Conservation (phyloP, 2,888 invertebrate species). For the Nomada hirtipes region DNA sequence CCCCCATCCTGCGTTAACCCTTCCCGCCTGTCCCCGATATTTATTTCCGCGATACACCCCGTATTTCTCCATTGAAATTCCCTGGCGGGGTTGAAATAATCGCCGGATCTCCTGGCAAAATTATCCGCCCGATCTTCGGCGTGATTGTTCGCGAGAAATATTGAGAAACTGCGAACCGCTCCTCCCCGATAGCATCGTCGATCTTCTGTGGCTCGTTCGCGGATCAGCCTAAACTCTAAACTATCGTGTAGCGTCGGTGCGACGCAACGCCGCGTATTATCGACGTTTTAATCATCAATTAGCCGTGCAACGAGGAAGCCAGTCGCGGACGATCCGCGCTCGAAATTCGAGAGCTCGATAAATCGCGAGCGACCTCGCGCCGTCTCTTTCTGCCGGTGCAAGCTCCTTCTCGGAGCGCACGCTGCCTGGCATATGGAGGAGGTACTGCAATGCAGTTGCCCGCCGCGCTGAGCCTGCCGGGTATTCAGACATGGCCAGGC, state of each 20-base stretch:
- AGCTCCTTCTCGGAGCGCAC: constrained; percentile 61
- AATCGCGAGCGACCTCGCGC: constrained; percentile 55
- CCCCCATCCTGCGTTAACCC: constrained; percentile 15
- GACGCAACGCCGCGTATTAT: background rate
- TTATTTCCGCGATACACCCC: too few species aligned
- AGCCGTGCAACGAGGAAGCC: constrained; percentile 6
- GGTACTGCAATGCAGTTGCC: constrained; percentile 82
- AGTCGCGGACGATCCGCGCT: constrained; percentile 24
- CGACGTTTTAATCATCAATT: constrained; percentile 43
- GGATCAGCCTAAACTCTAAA: too few species aligned
- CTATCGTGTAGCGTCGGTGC: background rate
- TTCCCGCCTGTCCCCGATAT: too few species aligned
- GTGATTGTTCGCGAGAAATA: too few species aligned
- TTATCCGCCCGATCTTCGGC: constrained; percentile 4
- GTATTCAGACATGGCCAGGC: constrained; percentile 75
- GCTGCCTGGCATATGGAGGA: constrained; percentile 72
- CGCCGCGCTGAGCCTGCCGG: constrained; percentile 77
- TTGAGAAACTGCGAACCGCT: background rate
- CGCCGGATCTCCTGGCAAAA: constrained; percentile 51
- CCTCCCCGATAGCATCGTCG: too few species aligned
- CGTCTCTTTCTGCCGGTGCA: constrained; percentile 61
- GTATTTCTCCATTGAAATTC: constrained; percentile 41
- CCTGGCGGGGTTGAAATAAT: constrained; percentile 15
- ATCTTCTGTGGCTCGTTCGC: background rate
- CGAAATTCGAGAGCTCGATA: constrained; percentile 63